phyloP scores from a whole-genome alignment of 2,113 vertebrate species.

The Etheostoma cragini region DNA sequence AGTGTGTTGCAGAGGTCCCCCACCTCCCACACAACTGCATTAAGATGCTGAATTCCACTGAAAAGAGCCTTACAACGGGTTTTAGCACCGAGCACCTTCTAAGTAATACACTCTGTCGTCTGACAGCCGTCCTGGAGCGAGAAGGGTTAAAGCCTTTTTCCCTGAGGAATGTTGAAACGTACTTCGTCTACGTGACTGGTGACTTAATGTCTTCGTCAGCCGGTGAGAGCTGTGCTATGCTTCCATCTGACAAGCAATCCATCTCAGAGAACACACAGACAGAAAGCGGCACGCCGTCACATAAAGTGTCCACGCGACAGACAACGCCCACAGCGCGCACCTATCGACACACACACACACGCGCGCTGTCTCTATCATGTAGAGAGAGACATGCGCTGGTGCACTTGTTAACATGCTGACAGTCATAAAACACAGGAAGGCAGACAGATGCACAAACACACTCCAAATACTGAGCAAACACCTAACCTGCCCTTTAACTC shows the following conservation, averaged over 20 bases:
- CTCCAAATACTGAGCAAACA: conserved; percentile 24
- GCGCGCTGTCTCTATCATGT: background rate
- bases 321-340: conserved; percentile 14
- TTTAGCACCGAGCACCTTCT: conserved; percentile 37
- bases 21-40: conserved; percentile 50
- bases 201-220: conserved; percentile 82
- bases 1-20: conserved; percentile 42
- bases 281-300: conserved; percentile 56
- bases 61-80: conserved; percentile 21
- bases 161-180: conserved; percentile 71
- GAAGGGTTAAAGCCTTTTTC: conserved; percentile 78
- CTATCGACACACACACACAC: background rate
- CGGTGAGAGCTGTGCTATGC: conserved; percentile 68
- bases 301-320: conserved; percentile 51
- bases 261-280: conserved; percentile 81
- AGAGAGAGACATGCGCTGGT: conserved; percentile 13
- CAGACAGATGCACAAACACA: conserved; percentile 36
- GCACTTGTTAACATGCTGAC: conserved; percentile 48
- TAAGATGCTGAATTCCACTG: conserved; percentile 36
- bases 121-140: conserved; percentile 61
- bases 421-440: conserved; percentile 33
- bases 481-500: conserved; percentile 28
- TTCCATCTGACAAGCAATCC: conserved; percentile 82
- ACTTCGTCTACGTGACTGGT: conserved; percentile 77
- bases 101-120: conserved; percentile 62